Evolutionary conservation across 2,888 invertebrate genomes (phyloP).

Genomic region (Tricholauxania praeusta): DNA sequence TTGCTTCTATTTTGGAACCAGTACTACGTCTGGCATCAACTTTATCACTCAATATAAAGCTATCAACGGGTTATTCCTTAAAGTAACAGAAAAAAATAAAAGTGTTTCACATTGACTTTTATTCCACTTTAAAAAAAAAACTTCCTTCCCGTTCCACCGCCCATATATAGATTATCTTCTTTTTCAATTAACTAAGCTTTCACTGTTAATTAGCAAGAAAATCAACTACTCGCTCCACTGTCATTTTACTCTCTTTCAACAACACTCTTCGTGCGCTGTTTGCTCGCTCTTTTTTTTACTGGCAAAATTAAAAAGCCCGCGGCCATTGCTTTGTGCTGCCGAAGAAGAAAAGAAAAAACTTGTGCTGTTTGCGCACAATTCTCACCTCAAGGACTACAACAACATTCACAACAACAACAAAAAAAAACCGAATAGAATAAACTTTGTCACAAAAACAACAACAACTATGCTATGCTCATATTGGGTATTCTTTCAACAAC

Average conservation of each 20-base stretch:
- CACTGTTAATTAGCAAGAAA: background rate
- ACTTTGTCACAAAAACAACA: too few relatives aligned
- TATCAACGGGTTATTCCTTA: too few relatives aligned
- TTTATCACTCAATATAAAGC: too few relatives aligned
- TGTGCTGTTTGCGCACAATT: constrained; percentile 9
- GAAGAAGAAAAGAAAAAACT: background rate
- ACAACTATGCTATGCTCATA: too few relatives aligned
- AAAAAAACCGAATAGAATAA: too few relatives aligned
- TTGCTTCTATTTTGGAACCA: too few relatives aligned
- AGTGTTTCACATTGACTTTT: too few relatives aligned
- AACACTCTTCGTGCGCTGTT: constrained; percentile 10
- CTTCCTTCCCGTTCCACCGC: too few relatives aligned
- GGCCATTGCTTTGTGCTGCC: constrained; percentile 3
- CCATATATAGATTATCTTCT: too few relatives aligned
- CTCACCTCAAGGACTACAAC: constrained; percentile 19
- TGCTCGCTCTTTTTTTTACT: background rate
- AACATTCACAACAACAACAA: constrained; percentile 1
- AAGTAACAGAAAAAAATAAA: too few relatives aligned
- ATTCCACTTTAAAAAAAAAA: too few relatives aligned
- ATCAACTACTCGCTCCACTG: background rate
- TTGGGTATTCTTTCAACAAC: background rate
- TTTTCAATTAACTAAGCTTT: background rate
- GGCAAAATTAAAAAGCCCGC: background rate
- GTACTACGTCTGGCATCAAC: too few relatives aligned
- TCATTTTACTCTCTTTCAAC: background rate